Evolutionary conservation across 2,797 vertebrate species (phyloP).

Genomic region (Pangasius krempfi): DNA sequence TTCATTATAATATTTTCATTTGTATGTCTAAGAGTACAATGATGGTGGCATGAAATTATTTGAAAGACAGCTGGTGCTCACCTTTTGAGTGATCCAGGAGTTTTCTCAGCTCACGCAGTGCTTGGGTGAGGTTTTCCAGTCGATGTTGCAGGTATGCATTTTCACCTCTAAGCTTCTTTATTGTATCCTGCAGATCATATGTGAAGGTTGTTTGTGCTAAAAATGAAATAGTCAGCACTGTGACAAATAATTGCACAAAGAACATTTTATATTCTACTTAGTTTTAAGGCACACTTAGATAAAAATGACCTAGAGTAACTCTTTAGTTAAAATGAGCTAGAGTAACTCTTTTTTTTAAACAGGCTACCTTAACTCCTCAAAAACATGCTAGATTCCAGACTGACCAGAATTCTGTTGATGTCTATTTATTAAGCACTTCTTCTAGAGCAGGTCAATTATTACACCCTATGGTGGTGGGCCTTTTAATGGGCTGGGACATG

Average conservation of each 20-base stretch:
- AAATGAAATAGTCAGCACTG: conserved; percentile 56
- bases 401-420: conserved; percentile 27
- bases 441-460: conserved; percentile 40
- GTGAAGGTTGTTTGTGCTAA: conserved; percentile 50
- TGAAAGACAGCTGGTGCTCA: conserved; percentile 45
- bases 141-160: conserved; percentile 68
- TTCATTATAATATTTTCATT: neutral
- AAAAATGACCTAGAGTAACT: neutral
- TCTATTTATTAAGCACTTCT: conserved; percentile 30
- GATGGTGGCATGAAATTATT: neutral
- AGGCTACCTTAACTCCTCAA: neutral
- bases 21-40: neutral
- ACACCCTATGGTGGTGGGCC: neutral
- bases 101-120: conserved; percentile 72
- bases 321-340: neutral
- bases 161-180: conserved; percentile 50
- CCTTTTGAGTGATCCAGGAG: conserved; percentile 71
- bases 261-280: conserved; percentile 27
- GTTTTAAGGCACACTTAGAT: neutral
- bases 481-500: conserved; percentile 24
- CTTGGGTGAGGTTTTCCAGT: conserved; percentile 74
- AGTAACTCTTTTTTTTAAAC: neutral
- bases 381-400: neutral
- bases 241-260: conserved; percentile 37
- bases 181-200: conserved; percentile 77